A percentile compares a stretch with the other conserved stretches of the same genome.
Conservation (phyloP, 2,797 vertebrate genomes). For the Peromyscus attwateri region DNA sequence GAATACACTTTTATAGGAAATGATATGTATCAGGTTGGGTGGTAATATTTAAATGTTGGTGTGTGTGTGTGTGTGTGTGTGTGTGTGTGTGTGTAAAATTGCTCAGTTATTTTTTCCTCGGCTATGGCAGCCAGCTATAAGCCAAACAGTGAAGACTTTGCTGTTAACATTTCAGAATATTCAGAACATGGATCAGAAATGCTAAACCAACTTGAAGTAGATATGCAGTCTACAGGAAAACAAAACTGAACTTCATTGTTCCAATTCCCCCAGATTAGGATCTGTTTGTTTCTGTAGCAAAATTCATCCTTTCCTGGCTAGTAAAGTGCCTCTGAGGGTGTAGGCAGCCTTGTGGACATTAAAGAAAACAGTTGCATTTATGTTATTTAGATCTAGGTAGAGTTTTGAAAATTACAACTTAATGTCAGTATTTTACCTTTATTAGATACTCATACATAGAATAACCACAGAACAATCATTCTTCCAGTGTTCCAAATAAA, state of each 20-base stretch:
- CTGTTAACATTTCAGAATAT: background rate
- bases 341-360: background rate
- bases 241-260: background rate
- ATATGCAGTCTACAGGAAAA: background rate
- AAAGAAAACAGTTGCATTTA: background rate
- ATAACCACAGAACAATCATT: background rate
- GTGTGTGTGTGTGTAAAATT: background rate
- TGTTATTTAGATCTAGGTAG: background rate
- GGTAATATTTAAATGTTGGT: background rate
- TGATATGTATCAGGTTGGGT: background rate
- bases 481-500: background rate
- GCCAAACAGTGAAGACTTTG: background rate
- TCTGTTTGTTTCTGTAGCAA: background rate
- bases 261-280: background rate
- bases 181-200: background rate
- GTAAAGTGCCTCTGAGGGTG: background rate
- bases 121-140: background rate
- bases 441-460: background rate
- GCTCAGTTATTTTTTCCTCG: background rate
- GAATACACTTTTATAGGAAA: background rate
- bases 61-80: fast-evolving
- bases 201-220: background rate
- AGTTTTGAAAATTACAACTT: background rate
- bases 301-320: background rate
- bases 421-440: background rate